Percentiles rank a stretch among this genome's conserved stretches.
phyloP scores from a whole-genome alignment of 2,888 invertebrate species.

The Microctonus hyperodae region DNA sequence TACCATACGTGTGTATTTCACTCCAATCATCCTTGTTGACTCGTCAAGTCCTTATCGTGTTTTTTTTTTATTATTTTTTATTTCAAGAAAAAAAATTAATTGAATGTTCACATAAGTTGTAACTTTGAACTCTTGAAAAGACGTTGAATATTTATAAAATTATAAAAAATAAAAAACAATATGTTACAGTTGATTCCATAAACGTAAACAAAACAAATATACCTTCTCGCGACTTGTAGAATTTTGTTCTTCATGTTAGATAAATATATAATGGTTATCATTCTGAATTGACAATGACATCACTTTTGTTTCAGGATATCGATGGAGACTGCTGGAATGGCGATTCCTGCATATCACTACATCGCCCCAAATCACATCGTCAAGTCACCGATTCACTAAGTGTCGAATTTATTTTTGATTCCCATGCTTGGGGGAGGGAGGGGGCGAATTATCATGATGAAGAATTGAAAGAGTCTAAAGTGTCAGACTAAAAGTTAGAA shows the following conservation, averaged over 20 bases:
- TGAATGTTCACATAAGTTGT: conserved; percentile 29
- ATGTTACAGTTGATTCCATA: not conserved
- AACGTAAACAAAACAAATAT: not conserved
- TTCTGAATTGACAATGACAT: conserved; percentile 17
- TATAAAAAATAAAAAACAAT: not conserved
- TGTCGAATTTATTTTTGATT: conserved; percentile 22
- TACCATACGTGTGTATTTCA: not conserved
- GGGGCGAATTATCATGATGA: no score
- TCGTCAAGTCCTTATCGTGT: conserved; percentile 8
- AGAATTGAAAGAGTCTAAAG: not conserved
- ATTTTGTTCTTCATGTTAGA: conserved; percentile 27
- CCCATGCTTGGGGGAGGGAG: conserved; percentile 7
- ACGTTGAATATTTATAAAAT: conserved; percentile 5
- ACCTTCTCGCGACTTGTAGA: conserved; percentile 27
- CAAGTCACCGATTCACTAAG: conserved; percentile 88
- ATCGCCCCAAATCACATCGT: conserved; percentile 92
- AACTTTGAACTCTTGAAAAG: conserved; percentile 27
- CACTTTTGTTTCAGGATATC: conserved; percentile 81
- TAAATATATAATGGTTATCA: not conserved
- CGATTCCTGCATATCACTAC: conserved; percentile 90
- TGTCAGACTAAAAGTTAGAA: not conserved
- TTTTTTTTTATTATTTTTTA: not conserved
- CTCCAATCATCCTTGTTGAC: conserved; percentile 3
- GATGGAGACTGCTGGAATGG: conserved; percentile 92
- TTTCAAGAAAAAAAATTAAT: not conserved